Percentiles rank a stretch among this genome's conserved stretches.
phyloP scores from a whole-genome alignment of 2,797 vertebrate genomes.

The Bryconaethiops microstoma region DNA sequence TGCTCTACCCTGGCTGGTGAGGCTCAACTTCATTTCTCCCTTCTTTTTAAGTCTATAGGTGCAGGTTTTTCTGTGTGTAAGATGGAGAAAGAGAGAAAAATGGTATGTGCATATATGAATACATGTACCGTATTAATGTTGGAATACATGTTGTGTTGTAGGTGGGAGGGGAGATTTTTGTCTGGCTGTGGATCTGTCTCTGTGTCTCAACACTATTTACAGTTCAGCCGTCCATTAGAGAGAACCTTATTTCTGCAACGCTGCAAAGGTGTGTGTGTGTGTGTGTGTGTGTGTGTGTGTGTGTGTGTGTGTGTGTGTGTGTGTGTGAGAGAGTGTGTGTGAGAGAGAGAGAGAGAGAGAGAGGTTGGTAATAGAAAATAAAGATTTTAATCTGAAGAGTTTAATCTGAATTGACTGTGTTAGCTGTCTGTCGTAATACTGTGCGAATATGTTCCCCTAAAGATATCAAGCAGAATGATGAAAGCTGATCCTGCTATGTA shows the following conservation, averaged over 20 bases:
- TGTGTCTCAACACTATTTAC: constrained; percentile 85
- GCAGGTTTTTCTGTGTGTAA: neutral
- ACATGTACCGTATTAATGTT: neutral
- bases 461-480: constrained; percentile 39
- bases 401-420: constrained; percentile 36
- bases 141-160: constrained; percentile 66
- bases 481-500: constrained; percentile 30
- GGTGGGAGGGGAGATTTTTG: constrained; percentile 88
- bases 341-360: constrained; percentile 3
- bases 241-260: constrained; percentile 85
- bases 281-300: constrained; percentile 7
- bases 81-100: neutral
- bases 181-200: constrained; percentile 82
- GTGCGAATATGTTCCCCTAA: constrained; percentile 37
- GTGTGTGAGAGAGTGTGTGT: neutral
- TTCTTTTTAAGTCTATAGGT: neutral
- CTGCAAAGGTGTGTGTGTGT: constrained; percentile 88
- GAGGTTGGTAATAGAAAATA: constrained; percentile 19
- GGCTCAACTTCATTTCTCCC: constrained; percentile 49
- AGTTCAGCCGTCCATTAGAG: constrained; percentile 89
- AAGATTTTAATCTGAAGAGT: too few species aligned
- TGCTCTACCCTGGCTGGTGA: constrained; percentile 96
- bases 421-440: neutral
- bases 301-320: too few species aligned
- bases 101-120: neutral